phyloP scores from a whole-genome alignment of 2,888 invertebrate genomes.

The Drosophila mimica region DNA sequence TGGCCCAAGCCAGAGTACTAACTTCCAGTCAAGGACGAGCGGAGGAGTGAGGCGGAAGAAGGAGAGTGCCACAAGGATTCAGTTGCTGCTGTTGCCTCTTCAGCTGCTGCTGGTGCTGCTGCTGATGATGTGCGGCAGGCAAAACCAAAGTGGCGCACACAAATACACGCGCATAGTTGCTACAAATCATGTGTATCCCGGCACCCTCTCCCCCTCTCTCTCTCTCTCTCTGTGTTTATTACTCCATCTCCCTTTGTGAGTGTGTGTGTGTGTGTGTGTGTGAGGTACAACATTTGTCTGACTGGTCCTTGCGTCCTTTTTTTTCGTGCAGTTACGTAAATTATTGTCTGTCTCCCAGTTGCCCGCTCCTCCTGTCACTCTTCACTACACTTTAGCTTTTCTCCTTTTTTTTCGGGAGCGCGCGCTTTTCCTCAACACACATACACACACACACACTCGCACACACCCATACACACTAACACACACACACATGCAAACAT shows the following conservation, averaged over 20 bases:
- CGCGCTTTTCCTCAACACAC: constrained; percentile 8
- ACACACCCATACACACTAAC: constrained; percentile 14
- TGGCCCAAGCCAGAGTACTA: constrained; percentile 26
- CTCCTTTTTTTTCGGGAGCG: constrained; percentile 34
- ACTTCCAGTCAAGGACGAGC: constrained; percentile 55
- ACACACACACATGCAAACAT: constrained; percentile 8
- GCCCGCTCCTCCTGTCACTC: constrained; percentile 70
- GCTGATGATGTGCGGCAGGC: constrained; percentile 65
- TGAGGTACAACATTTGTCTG: constrained; percentile 38
- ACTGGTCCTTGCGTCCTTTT: constrained; percentile 36
- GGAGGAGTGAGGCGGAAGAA: not conserved
- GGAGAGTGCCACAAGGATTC: constrained; percentile 26
- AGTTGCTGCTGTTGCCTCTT: constrained; percentile 34
- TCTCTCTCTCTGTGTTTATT: not conserved
- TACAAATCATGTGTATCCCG: constrained; percentile 57
- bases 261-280: not conserved
- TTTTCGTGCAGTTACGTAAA: constrained; percentile 71
- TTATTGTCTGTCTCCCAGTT: constrained; percentile 75
- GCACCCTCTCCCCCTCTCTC: not conserved
- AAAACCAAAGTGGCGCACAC: constrained; percentile 60
- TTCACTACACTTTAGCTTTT: constrained; percentile 66
- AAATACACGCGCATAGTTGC: constrained; percentile 53
- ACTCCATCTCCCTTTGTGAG: not conserved
- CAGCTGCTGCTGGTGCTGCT: constrained; percentile 18
- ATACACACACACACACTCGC: constrained; percentile 10